Evolutionary conservation across 2,113 vertebrate genomes (phyloP), one percentile per base, ranked within the genome.

Genomic region (Carettochelys insculpta): DNA sequence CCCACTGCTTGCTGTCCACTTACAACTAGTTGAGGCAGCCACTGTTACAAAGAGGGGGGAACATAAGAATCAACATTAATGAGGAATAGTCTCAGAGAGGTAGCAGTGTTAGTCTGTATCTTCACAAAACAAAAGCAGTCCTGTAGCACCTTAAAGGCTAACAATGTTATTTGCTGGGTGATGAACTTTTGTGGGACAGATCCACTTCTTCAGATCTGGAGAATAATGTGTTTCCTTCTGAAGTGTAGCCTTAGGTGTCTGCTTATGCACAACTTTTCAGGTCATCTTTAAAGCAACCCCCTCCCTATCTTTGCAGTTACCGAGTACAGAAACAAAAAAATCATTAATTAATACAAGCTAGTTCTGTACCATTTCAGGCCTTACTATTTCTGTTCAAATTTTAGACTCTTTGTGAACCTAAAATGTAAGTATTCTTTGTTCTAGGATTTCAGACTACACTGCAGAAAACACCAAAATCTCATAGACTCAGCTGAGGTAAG

Each of bases 271-370:
- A 76, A 58, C 77, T 87, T 71, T 50, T 56, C 52, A 94, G 77
- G 77, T 79, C 75, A 81, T 45, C 68, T 90, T 92, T 92, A 95
- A 90, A 93, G 88, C 54, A 77, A 34, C 48, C 50, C n/a, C 47
- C 73, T 92, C 25, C 61, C 84, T 91, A 94, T 65, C 56, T 88
- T 91, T 90, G 38, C 11, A 81, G 82, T 90, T 29, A 24, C 80
- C 25, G 92, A 92, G 61, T 11, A 79, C 34, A 94, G 87, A 95
- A 95, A 86, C 83, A 41, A 29, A 88, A 76, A 85, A 85, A 89
- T 93, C 91, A 95, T 94, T 95, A 24, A 75, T 75, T 43, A 93
- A 92, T 82, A 58, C 78, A 56, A 90, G n/a, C 82, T 58, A 78
- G 78, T 20, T 77, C 52, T 58, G 77, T 94, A 54, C 85, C 87